phyloP scores from a whole-genome alignment of 2,888 invertebrate species.

The Electrophaes corylata region DNA sequence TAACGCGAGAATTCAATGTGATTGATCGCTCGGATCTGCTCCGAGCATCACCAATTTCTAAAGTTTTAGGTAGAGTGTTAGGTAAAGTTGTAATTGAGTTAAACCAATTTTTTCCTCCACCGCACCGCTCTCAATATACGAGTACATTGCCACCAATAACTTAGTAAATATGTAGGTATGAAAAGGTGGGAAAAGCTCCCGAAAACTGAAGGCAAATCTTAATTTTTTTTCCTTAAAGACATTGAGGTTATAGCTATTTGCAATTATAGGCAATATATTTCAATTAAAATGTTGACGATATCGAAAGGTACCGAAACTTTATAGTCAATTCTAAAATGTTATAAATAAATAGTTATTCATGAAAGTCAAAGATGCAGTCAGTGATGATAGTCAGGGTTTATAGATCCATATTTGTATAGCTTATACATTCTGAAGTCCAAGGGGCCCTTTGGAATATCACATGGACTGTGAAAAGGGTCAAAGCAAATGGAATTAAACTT shows the following conservation, averaged over 20 bases:
- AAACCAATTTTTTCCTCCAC: constrained; percentile 4
- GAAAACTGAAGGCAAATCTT: background rate
- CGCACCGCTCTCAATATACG: background rate
- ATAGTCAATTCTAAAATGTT: no score
- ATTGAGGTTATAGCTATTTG: no score
- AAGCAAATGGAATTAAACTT: constrained; percentile 17
- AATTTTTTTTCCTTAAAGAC: no score
- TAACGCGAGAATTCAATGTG: constrained; percentile 14
- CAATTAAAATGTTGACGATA: no score
- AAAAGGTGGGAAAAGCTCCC: background rate
- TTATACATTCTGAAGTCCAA: no score
- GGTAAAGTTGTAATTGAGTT: constrained; percentile 3
- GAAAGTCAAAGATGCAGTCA: no score
- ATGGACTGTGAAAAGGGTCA: constrained; percentile 3
- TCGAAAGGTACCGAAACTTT: no score
- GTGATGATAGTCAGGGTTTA: no score
- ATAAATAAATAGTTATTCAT: no score
- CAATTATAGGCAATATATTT: no score
- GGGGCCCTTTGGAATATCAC: background rate
- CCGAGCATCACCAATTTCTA: constrained; percentile 8
- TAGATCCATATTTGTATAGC: no score
- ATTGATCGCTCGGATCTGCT: constrained; percentile 18
- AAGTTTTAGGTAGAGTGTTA: constrained; percentile 12
- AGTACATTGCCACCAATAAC: background rate
- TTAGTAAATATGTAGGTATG: background rate